These are phyloP conservation scores for Dryococelus australis DNA, from an alignment of 2,888 invertebrate species.

Conservation along the genomic window DNA sequence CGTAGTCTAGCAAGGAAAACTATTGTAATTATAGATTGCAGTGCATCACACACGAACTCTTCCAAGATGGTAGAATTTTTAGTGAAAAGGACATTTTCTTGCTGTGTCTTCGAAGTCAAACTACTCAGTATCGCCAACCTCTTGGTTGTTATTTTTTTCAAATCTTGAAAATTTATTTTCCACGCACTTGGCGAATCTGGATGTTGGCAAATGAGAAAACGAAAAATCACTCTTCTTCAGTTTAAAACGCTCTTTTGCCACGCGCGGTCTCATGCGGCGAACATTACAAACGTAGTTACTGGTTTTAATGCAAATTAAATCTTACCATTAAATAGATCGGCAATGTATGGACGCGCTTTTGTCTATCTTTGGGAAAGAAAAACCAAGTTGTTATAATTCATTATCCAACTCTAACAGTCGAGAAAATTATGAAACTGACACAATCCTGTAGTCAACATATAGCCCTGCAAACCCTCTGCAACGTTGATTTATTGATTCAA, in stretches of 20 bases:
- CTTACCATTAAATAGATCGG: constrained; percentile 17
- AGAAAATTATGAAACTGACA: no score
- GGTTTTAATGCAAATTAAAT: constrained; percentile 20
- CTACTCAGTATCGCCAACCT: constrained; percentile 19
- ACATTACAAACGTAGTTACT: background rate
- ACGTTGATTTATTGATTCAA: no score
- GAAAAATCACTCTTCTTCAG: background rate
- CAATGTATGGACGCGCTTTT: background rate
- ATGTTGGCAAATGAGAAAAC: background rate
- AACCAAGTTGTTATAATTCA: background rate
- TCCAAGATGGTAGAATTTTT: background rate
- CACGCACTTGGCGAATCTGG: background rate
- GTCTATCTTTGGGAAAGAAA: background rate
- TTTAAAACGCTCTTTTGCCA: constrained; percentile 3
- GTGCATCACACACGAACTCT: constrained; percentile 1
- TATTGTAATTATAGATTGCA: background rate
- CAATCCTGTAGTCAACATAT: no score
- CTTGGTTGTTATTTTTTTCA: background rate
- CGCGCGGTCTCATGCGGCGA: background rate
- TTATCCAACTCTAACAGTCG: background rate
- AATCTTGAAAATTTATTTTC: background rate
- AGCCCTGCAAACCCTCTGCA: no score
- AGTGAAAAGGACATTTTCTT: no score
- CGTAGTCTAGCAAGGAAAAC: constrained; percentile 50
- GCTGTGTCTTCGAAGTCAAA: background rate